Percentiles rank a stretch among this genome's conserved stretches.
Conservation (phyloP, 2,797 vertebrate genomes). For the Xiphophorus birchmanni region DNA sequence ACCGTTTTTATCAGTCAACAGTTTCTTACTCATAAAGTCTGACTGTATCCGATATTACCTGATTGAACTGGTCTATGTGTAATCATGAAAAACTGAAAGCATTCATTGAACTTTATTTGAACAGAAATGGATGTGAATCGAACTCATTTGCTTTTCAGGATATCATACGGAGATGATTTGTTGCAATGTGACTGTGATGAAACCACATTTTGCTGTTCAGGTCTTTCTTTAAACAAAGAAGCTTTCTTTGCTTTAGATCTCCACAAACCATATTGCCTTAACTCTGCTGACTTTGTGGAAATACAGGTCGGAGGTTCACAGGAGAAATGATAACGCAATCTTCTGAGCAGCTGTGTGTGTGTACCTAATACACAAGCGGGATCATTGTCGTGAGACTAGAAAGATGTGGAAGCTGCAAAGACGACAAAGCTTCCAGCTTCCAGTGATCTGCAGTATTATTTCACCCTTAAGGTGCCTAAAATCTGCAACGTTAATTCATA, state of each 20-base stretch:
- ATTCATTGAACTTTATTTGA: not conserved
- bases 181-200: not conserved
- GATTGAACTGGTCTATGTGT: not conserved
- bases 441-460: not conserved
- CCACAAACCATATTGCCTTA: not conserved
- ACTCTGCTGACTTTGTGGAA: constrained; percentile 49
- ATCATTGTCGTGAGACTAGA: not conserved
- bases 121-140: not conserved
- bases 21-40: not conserved
- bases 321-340: constrained; percentile 39
- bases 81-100: not conserved
- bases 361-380: not conserved
- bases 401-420: not conserved
- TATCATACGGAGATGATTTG: not conserved
- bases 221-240: not conserved
- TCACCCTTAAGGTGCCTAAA: not conserved
- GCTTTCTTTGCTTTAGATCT: constrained; percentile 7
- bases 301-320: constrained; percentile 46
- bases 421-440: not conserved
- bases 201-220: not conserved
- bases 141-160: not conserved
- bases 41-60: not conserved
- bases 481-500: not conserved
- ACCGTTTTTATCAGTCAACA: not conserved
- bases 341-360: constrained; percentile 1